A percentile compares a stretch with the other conserved stretches of the same genome.
Conservation (phyloP, 2,113 vertebrate genomes). For the Ciconia boyciana region DNA sequence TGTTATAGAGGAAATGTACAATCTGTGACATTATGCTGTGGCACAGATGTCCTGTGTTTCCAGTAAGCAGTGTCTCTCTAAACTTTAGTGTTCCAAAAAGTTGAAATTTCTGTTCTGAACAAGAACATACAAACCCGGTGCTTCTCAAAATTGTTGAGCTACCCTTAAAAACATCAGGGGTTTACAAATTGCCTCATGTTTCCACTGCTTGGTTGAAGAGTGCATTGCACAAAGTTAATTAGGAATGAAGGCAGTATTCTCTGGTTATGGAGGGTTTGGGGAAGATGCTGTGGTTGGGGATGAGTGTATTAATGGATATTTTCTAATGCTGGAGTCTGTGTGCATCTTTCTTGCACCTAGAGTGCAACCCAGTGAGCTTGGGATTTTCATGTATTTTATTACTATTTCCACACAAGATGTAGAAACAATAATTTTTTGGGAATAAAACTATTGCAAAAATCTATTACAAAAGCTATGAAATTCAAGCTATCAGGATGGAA, state of each 20-base stretch:
- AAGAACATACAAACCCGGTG: not conserved
- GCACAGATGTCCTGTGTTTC: not conserved
- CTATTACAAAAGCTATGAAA: not conserved
- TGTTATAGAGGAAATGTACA: not conserved
- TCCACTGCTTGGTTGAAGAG: not conserved
- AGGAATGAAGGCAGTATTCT: not conserved
- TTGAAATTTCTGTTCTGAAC: not conserved
- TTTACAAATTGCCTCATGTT: not conserved
- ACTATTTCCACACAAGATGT: not conserved
- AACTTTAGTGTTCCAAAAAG: not conserved
- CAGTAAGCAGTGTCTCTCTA: not conserved
- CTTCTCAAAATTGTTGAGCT: not conserved
- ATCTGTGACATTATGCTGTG: not conserved
- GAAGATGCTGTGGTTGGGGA: not conserved
- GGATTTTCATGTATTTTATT: not conserved
- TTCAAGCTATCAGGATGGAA: not conserved
- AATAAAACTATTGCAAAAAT: not conserved
- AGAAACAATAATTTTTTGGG: not conserved
- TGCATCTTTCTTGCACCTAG: not conserved
- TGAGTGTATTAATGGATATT: not conserved
- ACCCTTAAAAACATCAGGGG: not conserved
- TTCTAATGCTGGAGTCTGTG: not conserved
- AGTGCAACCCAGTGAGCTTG: not conserved
- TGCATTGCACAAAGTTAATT: not conserved
- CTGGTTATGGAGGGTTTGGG: not conserved